Evolutionary conservation across 1,140 invertebrate genomes (phyloP).

Genomic region (Cherax destructor): DNA sequence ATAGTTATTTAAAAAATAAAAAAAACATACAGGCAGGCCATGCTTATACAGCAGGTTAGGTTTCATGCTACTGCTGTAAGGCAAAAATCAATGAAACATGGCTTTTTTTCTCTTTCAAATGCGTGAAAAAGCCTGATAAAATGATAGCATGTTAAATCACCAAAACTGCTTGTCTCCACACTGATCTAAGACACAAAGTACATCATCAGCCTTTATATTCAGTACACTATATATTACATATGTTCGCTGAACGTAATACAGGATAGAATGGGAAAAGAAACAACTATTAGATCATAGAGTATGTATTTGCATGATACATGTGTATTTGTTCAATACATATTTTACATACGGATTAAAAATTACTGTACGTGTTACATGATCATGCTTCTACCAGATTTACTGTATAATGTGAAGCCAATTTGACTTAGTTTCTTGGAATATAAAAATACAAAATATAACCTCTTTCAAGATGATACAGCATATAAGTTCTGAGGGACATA

Average conservation of each 20-base stretch:
- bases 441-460: conserved; percentile 12
- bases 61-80: too few relatives aligned
- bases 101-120: too few relatives aligned
- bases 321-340: background rate
- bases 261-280: background rate
- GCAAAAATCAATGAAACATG: too few relatives aligned
- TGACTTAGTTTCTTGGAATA: background rate
- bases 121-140: too few relatives aligned
- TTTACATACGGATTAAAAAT: background rate
- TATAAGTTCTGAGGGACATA: background rate
- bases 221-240: too few relatives aligned
- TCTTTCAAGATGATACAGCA: background rate
- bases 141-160: too few relatives aligned
- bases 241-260: background rate
- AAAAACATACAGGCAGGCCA: too few relatives aligned
- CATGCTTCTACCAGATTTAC: background rate
- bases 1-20: too few relatives aligned
- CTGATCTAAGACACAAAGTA: too few relatives aligned
- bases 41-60: too few relatives aligned
- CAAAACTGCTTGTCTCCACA: too few relatives aligned
- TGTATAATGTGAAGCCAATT: background rate
- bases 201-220: too few relatives aligned
- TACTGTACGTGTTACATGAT: background rate
- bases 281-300: background rate
- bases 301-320: background rate